Percentiles rank a stretch among this genome's conserved stretches.
Evolutionary conservation across 2,888 invertebrate species (phyloP).

Genomic region (Osedax fenrisi): DNA sequence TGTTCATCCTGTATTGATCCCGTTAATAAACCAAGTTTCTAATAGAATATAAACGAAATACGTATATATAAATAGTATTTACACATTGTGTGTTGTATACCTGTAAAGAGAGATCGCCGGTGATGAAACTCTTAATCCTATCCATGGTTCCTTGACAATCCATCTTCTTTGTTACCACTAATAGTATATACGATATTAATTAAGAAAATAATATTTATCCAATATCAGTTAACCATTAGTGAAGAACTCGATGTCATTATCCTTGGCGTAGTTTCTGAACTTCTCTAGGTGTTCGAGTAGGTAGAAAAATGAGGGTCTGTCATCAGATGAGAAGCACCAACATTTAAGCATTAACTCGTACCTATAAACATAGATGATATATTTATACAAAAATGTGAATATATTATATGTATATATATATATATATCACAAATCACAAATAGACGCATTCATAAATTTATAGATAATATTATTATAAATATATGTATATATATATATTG

Average conservation of each 20-base stretch:
- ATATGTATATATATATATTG: no score
- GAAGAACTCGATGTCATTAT: background rate
- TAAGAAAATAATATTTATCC: background rate
- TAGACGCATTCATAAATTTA: no score
- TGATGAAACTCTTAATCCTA: conserved; percentile 8
- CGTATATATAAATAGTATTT: background rate
- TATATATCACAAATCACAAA: no score
- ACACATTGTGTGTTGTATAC: background rate
- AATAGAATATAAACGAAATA: background rate
- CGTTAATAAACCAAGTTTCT: background rate
- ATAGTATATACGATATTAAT: background rate
- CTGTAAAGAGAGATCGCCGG: background rate
- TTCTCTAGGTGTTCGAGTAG: conserved; percentile 30
- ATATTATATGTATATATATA: no score
- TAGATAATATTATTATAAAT: no score
- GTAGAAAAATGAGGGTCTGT: conserved; percentile 66
- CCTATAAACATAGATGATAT: conserved; percentile 56
- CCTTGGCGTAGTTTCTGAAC: conserved; percentile 18
- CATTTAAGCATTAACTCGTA: conserved; percentile 74
- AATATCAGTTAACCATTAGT: background rate
- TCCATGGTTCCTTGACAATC: conserved; percentile 6
- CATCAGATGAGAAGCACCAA: conserved; percentile 72
- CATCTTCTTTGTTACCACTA: background rate
- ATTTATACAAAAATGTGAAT: no score
- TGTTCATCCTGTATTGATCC: background rate